phyloP scores from a whole-genome alignment of 2,113 vertebrate species.

The Crotalus viridis region DNA sequence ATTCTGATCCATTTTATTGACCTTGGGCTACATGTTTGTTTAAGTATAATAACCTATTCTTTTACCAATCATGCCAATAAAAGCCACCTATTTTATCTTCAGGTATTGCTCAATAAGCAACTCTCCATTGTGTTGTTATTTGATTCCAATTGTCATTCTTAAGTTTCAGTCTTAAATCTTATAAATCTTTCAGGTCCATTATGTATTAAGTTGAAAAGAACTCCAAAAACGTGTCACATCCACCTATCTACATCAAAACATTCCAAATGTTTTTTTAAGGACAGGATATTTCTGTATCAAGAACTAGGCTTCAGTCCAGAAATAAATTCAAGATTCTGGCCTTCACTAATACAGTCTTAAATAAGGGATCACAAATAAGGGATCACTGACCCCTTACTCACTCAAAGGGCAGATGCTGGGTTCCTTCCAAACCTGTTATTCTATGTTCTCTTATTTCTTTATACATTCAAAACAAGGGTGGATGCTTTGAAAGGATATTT shows the following conservation, averaged over 20 bases:
- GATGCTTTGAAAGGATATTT: neutral
- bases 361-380: neutral
- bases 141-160: conserved; percentile 25
- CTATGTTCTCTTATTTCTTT: neutral
- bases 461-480: neutral
- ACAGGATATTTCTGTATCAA: neutral
- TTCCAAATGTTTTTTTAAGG: neutral
- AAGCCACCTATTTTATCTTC: neutral
- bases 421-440: neutral
- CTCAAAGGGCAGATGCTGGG: neutral
- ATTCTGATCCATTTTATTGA: neutral
- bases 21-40: neutral
- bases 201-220: neutral
- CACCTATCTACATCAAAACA: neutral
- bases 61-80: conserved; percentile 10
- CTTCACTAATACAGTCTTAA: neutral
- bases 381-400: neutral
- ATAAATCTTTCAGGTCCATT: conserved; percentile 13
- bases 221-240: neutral
- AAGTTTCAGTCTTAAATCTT: conserved; percentile 14
- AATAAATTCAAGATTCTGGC: neutral
- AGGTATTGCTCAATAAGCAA: conserved; percentile 7
- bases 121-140: conserved; percentile 1
- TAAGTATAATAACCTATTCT: conserved; percentile 12
- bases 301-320: neutral